Percentiles rank a stretch among this genome's conserved stretches.
phyloP scores from a whole-genome alignment of 2,888 invertebrate species.

The Harpalus rubripes region DNA sequence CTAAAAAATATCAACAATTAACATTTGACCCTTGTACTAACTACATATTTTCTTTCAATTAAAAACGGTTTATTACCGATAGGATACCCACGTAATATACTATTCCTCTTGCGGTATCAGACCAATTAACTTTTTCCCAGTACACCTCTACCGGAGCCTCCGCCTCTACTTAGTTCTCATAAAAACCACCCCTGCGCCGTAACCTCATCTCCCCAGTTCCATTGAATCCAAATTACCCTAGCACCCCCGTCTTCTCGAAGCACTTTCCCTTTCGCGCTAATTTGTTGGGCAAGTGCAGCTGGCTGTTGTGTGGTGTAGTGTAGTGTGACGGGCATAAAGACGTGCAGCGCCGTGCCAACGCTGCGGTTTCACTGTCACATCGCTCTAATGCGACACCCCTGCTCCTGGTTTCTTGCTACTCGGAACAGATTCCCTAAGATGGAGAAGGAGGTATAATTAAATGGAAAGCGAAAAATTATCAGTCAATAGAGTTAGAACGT shows the following conservation, averaged over 20 bases:
- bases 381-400: neutral
- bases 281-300: slow-evolving; percentile 1
- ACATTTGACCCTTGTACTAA: too few relatives aligned
- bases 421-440: too few relatives aligned
- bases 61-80: too few relatives aligned
- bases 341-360: neutral
- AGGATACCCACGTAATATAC: too few relatives aligned
- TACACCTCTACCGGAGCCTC: neutral
- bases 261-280: slow-evolving; percentile 1
- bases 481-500: too few relatives aligned
- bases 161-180: neutral
- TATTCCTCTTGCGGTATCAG: neutral
- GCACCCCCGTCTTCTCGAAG: neutral
- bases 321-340: neutral
- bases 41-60: too few relatives aligned
- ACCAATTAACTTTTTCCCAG: neutral
- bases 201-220: neutral
- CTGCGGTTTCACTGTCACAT: neutral
- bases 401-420: neutral
- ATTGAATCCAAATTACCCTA: neutral
- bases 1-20: too few relatives aligned
- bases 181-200: neutral
- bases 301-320: neutral
- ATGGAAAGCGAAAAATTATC: too few relatives aligned
- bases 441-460: too few relatives aligned